A percentile compares a stretch with the other conserved stretches of the same genome.
Evolutionary conservation across 2,113 vertebrate species (phyloP).

Genomic region (Labeo rohita): DNA sequence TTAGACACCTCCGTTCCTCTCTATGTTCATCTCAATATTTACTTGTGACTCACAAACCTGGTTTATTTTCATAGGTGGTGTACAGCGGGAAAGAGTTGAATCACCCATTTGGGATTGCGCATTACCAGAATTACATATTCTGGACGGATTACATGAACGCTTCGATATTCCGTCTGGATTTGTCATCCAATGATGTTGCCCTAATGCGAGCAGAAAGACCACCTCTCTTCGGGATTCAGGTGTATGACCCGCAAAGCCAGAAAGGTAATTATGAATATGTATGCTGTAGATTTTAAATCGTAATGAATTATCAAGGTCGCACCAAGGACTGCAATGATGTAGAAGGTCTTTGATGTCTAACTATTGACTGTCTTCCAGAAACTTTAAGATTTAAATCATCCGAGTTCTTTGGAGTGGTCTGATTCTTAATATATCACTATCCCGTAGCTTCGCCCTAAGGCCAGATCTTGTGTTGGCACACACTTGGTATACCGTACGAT

Average conservation of each 20-base stretch:
- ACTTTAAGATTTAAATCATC: not conserved
- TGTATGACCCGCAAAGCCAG: slow-evolving; percentile 86
- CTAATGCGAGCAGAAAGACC: slow-evolving; percentile 82
- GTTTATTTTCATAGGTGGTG: slow-evolving; percentile 75
- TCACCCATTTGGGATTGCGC: slow-evolving; percentile 86
- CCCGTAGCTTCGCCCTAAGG: not conserved
- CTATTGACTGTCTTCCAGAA: not conserved
- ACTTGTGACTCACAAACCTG: not conserved
- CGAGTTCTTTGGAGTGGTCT: not conserved
- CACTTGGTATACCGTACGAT: not conserved
- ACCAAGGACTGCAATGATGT: not conserved
- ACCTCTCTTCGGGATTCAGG: slow-evolving; percentile 85
- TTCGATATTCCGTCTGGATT: slow-evolving; percentile 86
- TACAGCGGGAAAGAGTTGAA: slow-evolving; percentile 86
- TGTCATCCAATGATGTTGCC: slow-evolving; percentile 76
- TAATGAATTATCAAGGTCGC: not conserved
- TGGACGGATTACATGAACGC: slow-evolving; percentile 92
- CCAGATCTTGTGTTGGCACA: not conserved
- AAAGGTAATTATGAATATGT: slow-evolving; percentile 76
- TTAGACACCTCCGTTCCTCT: slow-evolving; percentile 10
- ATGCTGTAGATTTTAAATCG: not conserved
- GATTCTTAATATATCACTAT: not conserved
- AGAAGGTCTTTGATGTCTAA: not conserved
- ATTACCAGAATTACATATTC: slow-evolving; percentile 81
- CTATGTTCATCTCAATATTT: not conserved